Conservation (phyloP, 2,888 invertebrate species). For the Ornithoptera priamus region DNA sequence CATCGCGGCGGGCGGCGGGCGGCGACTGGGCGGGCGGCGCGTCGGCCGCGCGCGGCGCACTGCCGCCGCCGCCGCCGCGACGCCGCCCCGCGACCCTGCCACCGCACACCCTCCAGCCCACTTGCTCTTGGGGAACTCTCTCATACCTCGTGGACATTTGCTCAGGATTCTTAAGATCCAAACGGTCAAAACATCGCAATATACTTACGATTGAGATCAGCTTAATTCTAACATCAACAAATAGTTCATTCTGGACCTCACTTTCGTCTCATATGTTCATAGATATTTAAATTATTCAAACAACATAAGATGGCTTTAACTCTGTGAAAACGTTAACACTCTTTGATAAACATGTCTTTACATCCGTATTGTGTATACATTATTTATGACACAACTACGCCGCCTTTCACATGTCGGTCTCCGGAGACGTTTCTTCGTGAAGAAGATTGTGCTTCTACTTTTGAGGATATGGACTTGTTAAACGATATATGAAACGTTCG, state of each 20-base stretch:
- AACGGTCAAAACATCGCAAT: not conserved
- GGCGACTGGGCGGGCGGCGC: constrained; percentile 67
- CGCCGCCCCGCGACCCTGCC: constrained; percentile 44
- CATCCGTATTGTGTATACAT: not conserved
- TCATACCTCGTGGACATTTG: not conserved
- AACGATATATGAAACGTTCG: not conserved
- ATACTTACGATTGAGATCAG: not conserved
- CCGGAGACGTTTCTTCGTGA: constrained; percentile 1
- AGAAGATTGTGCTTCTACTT: not conserved
- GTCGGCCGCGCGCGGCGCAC: constrained; percentile 81
- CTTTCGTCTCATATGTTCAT: too few relatives aligned
- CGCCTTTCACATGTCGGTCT: not conserved
- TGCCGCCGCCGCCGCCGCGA: constrained; percentile 67
- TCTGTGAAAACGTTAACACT: not conserved
- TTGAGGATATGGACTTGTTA: not conserved
- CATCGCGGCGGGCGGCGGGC: constrained; percentile 46
- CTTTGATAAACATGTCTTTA: not conserved
- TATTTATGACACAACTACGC: not conserved
- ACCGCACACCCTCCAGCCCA: constrained; percentile 1
- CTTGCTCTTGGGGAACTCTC: constrained; percentile 10
- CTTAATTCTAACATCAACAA: not conserved
- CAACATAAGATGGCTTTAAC: not conserved
- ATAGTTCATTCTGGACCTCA: too few relatives aligned
- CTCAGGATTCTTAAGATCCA: not conserved
- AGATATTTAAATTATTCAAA: too few relatives aligned